These are phyloP conservation scores for Gambusia holbrooki DNA, from an alignment of 2,113 vertebrate species.

Conservation along the genomic window DNA sequence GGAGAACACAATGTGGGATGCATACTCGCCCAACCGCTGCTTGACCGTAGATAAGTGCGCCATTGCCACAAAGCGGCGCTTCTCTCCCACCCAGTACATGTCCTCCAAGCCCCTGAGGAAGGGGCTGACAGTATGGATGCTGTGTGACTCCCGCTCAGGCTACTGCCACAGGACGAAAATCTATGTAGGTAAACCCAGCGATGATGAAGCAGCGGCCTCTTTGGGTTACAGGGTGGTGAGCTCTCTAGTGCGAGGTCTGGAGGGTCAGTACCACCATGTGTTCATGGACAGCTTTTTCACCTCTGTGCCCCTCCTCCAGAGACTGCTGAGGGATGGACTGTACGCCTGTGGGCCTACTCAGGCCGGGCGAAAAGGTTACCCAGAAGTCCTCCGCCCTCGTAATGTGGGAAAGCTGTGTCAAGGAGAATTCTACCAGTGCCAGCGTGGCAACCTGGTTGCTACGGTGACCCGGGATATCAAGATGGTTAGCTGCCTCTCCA, in stretches of 20 bases:
- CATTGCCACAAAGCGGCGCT: constrained; percentile 78
- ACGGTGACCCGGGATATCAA: constrained; percentile 81
- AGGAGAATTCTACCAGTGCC: constrained; percentile 85
- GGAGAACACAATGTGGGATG: constrained; percentile 83
- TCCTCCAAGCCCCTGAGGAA: constrained; percentile 82
- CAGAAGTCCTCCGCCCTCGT: constrained; percentile 78
- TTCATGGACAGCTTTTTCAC: constrained; percentile 86
- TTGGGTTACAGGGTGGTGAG: constrained; percentile 77
- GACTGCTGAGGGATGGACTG: constrained; percentile 77
- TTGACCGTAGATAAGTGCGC: constrained; percentile 81
- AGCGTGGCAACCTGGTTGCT: constrained; percentile 82
- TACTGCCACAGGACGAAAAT: constrained; percentile 83
- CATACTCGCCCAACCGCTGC: constrained; percentile 81
- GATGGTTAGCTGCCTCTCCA: constrained; percentile 81
- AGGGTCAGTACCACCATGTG: constrained; percentile 81
- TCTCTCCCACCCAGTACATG: constrained; percentile 82
- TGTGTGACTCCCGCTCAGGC: constrained; percentile 83
- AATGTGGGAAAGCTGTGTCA: constrained; percentile 80
- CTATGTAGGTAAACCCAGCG: constrained; percentile 73
- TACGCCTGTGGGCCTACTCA: constrained; percentile 83
- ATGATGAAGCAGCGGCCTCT: constrained; percentile 60
- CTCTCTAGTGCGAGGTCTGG: constrained; percentile 79
- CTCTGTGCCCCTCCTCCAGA: constrained; percentile 81
- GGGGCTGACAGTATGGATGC: constrained; percentile 85
- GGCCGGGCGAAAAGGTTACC: constrained; percentile 78